Conservation (phyloP, 2,888 invertebrate species). For the Drosophila mulleri region DNA sequence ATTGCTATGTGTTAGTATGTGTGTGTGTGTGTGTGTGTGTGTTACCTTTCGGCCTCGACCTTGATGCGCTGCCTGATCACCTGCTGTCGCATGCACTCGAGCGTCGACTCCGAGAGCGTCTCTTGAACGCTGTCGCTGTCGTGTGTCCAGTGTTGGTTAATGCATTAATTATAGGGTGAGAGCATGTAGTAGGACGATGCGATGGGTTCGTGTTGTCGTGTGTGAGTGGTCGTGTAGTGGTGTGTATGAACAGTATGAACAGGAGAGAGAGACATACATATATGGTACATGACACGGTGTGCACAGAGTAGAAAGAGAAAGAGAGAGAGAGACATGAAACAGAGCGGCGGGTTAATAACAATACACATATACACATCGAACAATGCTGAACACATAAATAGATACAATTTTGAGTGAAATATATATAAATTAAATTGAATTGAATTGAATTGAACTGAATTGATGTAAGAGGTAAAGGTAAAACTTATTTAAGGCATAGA, state of each 20-base stretch:
- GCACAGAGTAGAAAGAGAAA: conserved; percentile 46
- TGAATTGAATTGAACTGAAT: not conserved
- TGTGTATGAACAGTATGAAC: conserved; percentile 32
- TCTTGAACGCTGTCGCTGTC: conserved; percentile 84
- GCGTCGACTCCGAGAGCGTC: conserved; percentile 91
- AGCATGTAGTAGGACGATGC: conserved; percentile 22
- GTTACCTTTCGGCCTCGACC: conserved; percentile 92
- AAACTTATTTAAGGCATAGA: not conserved
- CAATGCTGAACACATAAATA: conserved; percentile 13
- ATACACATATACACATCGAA: conserved; percentile 5
- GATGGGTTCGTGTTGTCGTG: conserved; percentile 13
- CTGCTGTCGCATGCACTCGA: conserved; percentile 92
- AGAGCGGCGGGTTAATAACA: conserved; percentile 43
- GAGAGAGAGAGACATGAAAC: conserved; percentile 22
- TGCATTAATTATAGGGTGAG: conserved; percentile 23
- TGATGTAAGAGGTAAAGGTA: not conserved
- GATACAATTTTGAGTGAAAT: not conserved
- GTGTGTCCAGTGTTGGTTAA: conserved; percentile 50
- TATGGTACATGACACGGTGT: conserved; percentile 13
- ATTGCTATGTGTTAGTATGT: conserved; percentile 20
- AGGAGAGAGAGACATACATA: conserved; percentile 40
- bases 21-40: conserved; percentile 20
- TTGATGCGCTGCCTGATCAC: conserved; percentile 92
- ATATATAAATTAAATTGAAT: not conserved
- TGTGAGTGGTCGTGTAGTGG: conserved; percentile 31